phyloP scores from a whole-genome alignment of 35 echinoderm and acorn worm species.

The Ophioderma brevispina region DNA sequence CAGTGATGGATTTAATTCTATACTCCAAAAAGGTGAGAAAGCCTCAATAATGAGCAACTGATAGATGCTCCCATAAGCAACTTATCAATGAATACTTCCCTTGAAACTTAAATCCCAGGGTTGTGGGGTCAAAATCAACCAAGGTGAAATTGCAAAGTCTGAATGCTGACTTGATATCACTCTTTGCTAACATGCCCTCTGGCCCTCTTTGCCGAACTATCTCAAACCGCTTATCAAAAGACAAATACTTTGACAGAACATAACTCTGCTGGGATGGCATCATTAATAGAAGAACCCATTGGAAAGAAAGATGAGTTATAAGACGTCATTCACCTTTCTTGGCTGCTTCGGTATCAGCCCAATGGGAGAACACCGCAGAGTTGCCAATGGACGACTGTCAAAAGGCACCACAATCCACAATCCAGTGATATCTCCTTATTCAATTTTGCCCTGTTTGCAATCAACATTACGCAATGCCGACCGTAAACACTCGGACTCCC shows the following conservation, averaged over 20 bases:
- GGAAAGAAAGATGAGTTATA: slow-evolving; percentile 45
- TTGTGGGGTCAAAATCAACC: neutral
- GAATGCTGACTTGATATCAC: slow-evolving; percentile 55
- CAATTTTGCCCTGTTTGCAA: neutral
- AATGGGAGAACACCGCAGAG: slow-evolving; percentile 43
- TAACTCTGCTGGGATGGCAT: neutral
- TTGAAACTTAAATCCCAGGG: slow-evolving; percentile 34
- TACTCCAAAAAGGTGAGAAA: neutral
- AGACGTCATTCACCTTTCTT: slow-evolving; percentile 4
- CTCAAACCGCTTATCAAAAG: slow-evolving; percentile 20
- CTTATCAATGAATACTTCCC: slow-evolving; percentile 8
- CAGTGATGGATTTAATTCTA: neutral
- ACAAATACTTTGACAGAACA: slow-evolving; percentile 17
- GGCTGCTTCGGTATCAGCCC: slow-evolving; percentile 39
- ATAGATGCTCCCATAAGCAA: slow-evolving; percentile 6
- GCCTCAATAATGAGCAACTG: neutral
- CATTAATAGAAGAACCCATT: slow-evolving; percentile 24
- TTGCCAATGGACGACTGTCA: slow-evolving; percentile 5
- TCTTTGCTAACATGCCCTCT: slow-evolving; percentile 14
- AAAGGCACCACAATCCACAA: slow-evolving; percentile 35
- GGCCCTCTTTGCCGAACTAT: neutral
- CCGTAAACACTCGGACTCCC: neutral
- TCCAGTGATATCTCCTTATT: slow-evolving; percentile 19
- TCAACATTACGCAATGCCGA: neutral
- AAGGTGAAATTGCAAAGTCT: slow-evolving; percentile 22